Evolutionary conservation across 2,888 invertebrate species (phyloP).

Genomic region (Heliconius sara): DNA sequence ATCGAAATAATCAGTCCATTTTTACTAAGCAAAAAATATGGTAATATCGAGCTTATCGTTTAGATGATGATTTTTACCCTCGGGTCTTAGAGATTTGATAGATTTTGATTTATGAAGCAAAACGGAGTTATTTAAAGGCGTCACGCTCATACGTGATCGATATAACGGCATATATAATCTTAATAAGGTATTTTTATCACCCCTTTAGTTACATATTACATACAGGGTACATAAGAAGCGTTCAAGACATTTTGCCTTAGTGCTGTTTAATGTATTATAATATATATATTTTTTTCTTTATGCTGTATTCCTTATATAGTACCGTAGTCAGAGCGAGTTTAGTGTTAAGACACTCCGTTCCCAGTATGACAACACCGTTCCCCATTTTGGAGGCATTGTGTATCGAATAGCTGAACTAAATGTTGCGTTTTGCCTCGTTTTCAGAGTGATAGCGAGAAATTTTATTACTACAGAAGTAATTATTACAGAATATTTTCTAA

Average conservation of each 20-base stretch:
- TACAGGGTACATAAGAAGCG: not conserved
- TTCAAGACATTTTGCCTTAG: not conserved
- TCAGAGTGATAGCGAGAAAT: too few relatives aligned
- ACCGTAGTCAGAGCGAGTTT: too few relatives aligned
- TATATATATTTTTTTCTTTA: too few relatives aligned
- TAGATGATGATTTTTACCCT: conserved; percentile 18
- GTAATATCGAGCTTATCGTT: not conserved
- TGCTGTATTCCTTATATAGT: too few relatives aligned
- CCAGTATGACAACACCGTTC: too few relatives aligned
- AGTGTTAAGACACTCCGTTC: too few relatives aligned
- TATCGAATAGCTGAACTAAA: too few relatives aligned
- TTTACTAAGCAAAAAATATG: not conserved
- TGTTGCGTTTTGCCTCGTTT: too few relatives aligned
- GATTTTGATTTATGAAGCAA: conserved; percentile 30
- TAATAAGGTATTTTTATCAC: conserved; percentile 2
- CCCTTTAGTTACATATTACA: not conserved
- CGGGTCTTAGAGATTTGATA: conserved; percentile 20
- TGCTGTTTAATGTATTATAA: too few relatives aligned
- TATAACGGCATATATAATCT: conserved; percentile 6
- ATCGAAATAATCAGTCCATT: not conserved
- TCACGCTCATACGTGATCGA: not conserved
- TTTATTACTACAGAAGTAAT: too few relatives aligned
- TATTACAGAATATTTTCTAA: too few relatives aligned
- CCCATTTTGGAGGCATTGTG: too few relatives aligned
- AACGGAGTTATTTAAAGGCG: not conserved